phyloP scores from a whole-genome alignment of 2,797 vertebrate genomes.

The Leptoclinus maculatus region DNA sequence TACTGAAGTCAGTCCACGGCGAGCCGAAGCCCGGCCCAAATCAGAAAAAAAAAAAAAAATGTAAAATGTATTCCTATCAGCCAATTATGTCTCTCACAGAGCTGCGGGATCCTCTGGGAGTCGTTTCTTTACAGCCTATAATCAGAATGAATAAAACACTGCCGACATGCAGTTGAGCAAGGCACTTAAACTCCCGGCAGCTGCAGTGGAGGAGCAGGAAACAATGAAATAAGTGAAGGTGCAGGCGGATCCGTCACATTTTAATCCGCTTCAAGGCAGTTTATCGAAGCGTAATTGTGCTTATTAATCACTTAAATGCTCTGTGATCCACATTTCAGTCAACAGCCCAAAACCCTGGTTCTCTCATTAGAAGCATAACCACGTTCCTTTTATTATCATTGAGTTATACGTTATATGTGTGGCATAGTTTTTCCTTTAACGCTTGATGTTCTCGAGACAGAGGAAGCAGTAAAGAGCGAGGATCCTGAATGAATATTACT shows the following conservation, averaged over 20 bases:
- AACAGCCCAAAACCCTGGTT: too few relatives aligned
- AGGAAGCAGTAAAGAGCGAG: too few relatives aligned
- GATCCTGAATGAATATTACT: too few relatives aligned
- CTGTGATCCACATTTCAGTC: too few relatives aligned
- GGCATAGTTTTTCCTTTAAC: background rate
- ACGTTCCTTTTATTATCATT: too few relatives aligned
- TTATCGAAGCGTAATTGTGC: too few relatives aligned
- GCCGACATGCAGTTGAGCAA: background rate
- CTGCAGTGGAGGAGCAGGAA: too few relatives aligned
- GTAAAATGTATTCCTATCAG: slow-evolving; percentile 10
- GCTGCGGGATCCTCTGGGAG: background rate
- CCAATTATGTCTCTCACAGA: slow-evolving; percentile 24
- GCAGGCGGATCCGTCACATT: too few relatives aligned
- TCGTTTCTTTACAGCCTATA: background rate
- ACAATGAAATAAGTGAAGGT: too few relatives aligned
- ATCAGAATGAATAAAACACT: background rate
- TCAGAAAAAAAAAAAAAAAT: background rate
- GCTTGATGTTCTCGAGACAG: background rate
- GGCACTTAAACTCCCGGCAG: background rate
- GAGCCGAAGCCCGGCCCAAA: slow-evolving; percentile 33
- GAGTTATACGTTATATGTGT: background rate
- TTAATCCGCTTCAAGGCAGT: too few relatives aligned
- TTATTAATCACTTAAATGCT: too few relatives aligned
- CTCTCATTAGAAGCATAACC: too few relatives aligned
- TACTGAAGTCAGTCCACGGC: slow-evolving; percentile 16